Base-by-base conservation (phyloP, 2,888 invertebrate genomes). In the Trisateles emortualis region DNA sequence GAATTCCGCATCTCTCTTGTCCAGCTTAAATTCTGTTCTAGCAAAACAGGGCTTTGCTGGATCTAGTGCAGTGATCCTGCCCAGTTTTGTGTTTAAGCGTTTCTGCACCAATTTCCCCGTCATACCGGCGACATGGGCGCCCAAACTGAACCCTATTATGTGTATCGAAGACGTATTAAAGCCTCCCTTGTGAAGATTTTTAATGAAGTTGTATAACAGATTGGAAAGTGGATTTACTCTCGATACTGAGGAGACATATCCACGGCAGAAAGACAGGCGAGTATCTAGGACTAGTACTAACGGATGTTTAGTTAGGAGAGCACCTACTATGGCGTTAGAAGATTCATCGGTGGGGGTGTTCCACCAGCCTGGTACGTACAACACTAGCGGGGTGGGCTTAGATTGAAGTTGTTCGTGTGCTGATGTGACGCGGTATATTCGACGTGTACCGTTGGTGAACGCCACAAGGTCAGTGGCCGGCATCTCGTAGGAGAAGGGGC, bases 91-190 rank as follows among this genome's bases (percentile, higher is more conserved):
- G 5, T 76, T 76, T 14, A 87, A 54, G 4, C 78, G 73, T 9
- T 47, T 76, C 48, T 79, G 78, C 2, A 87, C 83, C 22, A 88
- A 47, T 40, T 83, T 87, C 0, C 90, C 91, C 0, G 90, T 79
- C 46, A 86, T 71, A 0, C 95, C 95, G 0, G 94, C 94, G 0
- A 94, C 95, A 72, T 95, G 95, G 0, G 95, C 94, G 1, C 95
- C 95, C 11, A 95, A 78, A 59, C 94, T 94, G 83, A 95, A 95
- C 4, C 95, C 95, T 49, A 95, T 91, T 14, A 95, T 72, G 68
- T 95, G 95, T 16, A 94, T 85, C 9, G 90, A 87, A 0, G 90
- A 78, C 0, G 93, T 69, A 0, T 88, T 84, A 9, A 88, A 81
- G 0, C 93, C 87, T 11, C 71, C 66, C 1, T 66, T 60, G 51